phyloP scores from a whole-genome alignment of 2,888 invertebrate genomes.

The Tillus elongatus region DNA sequence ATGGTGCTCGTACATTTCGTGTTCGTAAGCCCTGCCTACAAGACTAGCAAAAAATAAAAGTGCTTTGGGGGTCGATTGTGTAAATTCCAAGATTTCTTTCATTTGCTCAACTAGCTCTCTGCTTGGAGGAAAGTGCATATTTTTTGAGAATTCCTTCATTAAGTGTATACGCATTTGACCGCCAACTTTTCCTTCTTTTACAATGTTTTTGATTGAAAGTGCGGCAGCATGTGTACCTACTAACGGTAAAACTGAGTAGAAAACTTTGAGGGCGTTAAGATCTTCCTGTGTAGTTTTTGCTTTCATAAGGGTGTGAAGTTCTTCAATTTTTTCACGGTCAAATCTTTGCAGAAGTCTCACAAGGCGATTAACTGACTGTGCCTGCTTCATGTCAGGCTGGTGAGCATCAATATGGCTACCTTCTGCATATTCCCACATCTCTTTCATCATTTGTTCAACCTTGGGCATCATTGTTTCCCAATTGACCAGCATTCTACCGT shows the following conservation, averaged over 20 bases:
- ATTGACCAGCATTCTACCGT: slow-evolving; percentile 32
- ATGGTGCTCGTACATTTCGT: slow-evolving; percentile 4
- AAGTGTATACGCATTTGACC: slow-evolving; percentile 32
- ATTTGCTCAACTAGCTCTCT: slow-evolving; percentile 36
- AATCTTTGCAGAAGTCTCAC: slow-evolving; percentile 31
- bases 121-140: no score
- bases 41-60: no score
- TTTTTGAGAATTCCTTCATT: slow-evolving; percentile 40
- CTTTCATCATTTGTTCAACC: slow-evolving; percentile 31
- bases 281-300: slow-evolving; percentile 21
- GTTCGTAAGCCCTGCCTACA: no score
- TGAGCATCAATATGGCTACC: slow-evolving; percentile 32
- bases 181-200: slow-evolving; percentile 33
- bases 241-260: slow-evolving; percentile 41
- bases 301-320: slow-evolving; percentile 26
- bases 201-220: slow-evolving; percentile 36
- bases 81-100: slow-evolving; percentile 32
- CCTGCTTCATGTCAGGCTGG: slow-evolving; percentile 32
- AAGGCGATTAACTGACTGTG: slow-evolving; percentile 35
- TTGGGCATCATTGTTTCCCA: slow-evolving; percentile 26
- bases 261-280: no score
- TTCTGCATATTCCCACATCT: slow-evolving; percentile 34
- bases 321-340: slow-evolving; percentile 30
- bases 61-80: no score
- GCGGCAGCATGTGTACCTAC: slow-evolving; percentile 41